Conservation (phyloP, 2,113 vertebrate genomes). For the human region GRCh38 chr5:6202501-6203000, state of each 20-base stretch:
- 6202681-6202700: constrained; percentile 36
- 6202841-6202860: background rate
- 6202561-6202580: constrained; percentile 73
- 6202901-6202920: background rate
- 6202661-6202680: constrained; percentile 62
- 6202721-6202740: constrained; percentile 59
- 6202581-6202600: constrained; percentile 73
- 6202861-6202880: background rate
- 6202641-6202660: constrained; percentile 67
- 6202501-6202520: constrained; percentile 64
- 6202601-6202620: constrained; percentile 60
- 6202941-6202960: background rate
- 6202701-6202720: constrained; percentile 68
- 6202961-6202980: background rate
- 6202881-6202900: background rate
- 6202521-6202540: constrained; percentile 60
- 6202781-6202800: constrained; percentile 61
- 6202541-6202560: constrained; percentile 56
- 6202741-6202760: constrained; percentile 21
- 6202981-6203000: background rate
- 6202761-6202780: constrained; percentile 24
- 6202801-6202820: background rate
- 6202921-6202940: background rate
- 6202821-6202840: background rate
- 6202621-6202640: constrained; percentile 69